phyloP scores from a whole-genome alignment of 2,113 vertebrate genomes.

The Amphiprion ocellaris region DNA sequence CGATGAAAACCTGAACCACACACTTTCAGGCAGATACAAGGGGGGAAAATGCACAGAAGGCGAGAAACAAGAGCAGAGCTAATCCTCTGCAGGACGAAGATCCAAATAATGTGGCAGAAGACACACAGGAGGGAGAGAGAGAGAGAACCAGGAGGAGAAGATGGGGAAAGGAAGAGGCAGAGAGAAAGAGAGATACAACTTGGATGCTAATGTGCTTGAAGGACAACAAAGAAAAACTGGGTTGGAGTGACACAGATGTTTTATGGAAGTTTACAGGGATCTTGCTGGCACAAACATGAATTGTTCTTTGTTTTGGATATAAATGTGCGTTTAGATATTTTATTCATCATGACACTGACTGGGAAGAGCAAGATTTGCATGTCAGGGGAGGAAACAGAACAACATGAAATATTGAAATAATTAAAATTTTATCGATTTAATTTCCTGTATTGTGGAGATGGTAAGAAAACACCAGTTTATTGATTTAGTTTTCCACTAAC shows the following conservation, averaged over 20 bases:
- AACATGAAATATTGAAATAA: too few relatives aligned
- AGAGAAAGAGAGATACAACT: background rate
- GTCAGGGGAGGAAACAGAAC: too few relatives aligned
- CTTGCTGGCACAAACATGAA: background rate
- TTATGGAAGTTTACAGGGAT: background rate
- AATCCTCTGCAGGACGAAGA: background rate
- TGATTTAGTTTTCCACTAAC: too few relatives aligned
- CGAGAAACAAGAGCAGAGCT: background rate
- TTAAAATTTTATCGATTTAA: too few relatives aligned
- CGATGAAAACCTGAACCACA: too few relatives aligned
- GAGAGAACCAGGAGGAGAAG: background rate
- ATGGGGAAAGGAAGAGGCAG: background rate
- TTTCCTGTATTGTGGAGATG: too few relatives aligned
- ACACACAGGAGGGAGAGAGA: background rate
- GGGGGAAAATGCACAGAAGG: background rate
- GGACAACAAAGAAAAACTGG: background rate
- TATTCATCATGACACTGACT: too few relatives aligned
- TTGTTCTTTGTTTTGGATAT: background rate
- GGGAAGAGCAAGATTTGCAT: too few relatives aligned
- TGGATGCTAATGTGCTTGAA: background rate
- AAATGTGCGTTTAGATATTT: too few relatives aligned
- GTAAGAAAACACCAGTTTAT: too few relatives aligned
- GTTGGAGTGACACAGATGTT: background rate
- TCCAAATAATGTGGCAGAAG: too few relatives aligned
- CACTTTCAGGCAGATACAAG: too few relatives aligned